Conservation (phyloP, 2,113 vertebrate genomes). For the Sapayoa aenigma region DNA sequence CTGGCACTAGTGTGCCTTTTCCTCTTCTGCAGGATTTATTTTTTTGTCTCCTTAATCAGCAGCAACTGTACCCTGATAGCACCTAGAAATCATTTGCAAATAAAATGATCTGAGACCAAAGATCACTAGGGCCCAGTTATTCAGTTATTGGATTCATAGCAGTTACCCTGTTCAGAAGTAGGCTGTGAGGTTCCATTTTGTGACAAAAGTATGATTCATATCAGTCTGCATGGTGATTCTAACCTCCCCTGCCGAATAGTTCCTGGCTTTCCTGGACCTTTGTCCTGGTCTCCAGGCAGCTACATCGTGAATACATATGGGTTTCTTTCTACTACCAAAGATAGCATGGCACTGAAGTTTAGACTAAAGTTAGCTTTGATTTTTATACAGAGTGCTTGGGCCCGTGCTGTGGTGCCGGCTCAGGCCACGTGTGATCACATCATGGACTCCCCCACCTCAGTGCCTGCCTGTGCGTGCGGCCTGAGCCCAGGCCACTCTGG, state of each 20-base stretch:
- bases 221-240: neutral
- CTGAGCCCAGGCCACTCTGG: neutral
- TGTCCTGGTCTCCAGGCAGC: neutral
- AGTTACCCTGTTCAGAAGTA: neutral
- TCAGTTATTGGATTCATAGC: neutral
- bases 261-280: neutral
- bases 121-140: neutral
- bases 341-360: neutral
- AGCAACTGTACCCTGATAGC: neutral
- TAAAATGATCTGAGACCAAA: neutral
- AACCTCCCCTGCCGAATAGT: neutral
- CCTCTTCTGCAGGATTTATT: neutral
- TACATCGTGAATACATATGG: neutral
- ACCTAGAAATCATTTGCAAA: neutral
- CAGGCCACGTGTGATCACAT: neutral
- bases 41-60: neutral
- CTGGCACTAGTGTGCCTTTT: neutral
- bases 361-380: neutral
- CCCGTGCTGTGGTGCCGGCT: neutral
- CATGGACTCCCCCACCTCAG: neutral
- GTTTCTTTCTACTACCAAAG: neutral
- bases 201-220: neutral
- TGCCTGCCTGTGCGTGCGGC: accelerated
- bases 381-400: neutral
- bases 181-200: neutral